Conservation (phyloP, 2,113 vertebrate species). For the Argyrosomus japonicus region DNA sequence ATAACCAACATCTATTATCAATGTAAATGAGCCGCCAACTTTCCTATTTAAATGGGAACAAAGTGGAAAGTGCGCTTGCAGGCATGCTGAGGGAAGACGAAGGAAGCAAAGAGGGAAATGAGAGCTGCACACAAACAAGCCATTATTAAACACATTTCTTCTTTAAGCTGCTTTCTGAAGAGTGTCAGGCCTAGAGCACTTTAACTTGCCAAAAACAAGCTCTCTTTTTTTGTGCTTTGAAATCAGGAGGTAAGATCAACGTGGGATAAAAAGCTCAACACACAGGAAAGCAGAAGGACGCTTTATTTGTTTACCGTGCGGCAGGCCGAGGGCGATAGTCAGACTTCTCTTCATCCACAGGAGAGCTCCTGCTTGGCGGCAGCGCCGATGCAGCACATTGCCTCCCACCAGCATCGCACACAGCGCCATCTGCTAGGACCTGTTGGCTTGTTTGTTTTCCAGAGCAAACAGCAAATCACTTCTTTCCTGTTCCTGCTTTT, state of each 20-base stretch:
- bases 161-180: slow-evolving; percentile 75
- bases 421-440: slow-evolving; percentile 97
- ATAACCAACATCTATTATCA: slow-evolving; percentile 72
- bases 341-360: slow-evolving; percentile 78
- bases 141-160: slow-evolving; percentile 74
- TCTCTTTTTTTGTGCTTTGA: slow-evolving; percentile 71
- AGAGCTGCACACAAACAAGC: slow-evolving; percentile 72
- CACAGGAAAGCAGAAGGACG: slow-evolving; percentile 78
- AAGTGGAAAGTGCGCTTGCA: slow-evolving; percentile 65
- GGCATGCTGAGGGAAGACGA: slow-evolving; percentile 69
- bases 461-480: slow-evolving; percentile 99
- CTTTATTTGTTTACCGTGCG: slow-evolving; percentile 83
- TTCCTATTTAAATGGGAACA: slow-evolving; percentile 73
- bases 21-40: slow-evolving; percentile 74
- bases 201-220: slow-evolving; percentile 75
- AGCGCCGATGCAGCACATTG: slow-evolving; percentile 74
- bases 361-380: slow-evolving; percentile 78
- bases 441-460: slow-evolving; percentile 99
- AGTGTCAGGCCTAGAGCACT: slow-evolving; percentile 75
- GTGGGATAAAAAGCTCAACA: slow-evolving; percentile 77
- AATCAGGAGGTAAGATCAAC: slow-evolving; percentile 76
- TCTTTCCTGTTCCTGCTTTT: slow-evolving; percentile 95
- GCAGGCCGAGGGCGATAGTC: slow-evolving; percentile 81
- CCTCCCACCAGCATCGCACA: slow-evolving; percentile 89
- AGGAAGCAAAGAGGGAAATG: slow-evolving; percentile 65